Evolutionary conservation across 2,888 invertebrate species (phyloP).

Genomic region (Tachystola acroxantha): DNA sequence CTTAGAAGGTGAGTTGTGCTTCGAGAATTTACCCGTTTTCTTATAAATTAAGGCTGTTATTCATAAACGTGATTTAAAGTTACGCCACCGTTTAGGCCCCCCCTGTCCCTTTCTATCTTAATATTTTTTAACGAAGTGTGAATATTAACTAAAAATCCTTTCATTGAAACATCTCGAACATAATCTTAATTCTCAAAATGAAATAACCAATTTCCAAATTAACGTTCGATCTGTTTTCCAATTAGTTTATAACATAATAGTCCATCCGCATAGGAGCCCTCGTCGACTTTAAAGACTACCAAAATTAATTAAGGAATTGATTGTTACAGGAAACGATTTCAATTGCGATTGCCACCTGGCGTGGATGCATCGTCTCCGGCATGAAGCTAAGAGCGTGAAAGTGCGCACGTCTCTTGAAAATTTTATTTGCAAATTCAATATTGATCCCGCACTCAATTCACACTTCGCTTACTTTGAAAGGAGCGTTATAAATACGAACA

Average conservation of each 20-base stretch:
- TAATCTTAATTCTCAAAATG: too few species aligned
- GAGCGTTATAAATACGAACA: slow-evolving; percentile 53
- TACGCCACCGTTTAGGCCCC: too few species aligned
- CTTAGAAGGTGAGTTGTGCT: slow-evolving; percentile 82
- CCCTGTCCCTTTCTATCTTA: too few species aligned
- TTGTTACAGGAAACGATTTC: slow-evolving; percentile 88
- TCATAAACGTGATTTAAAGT: too few species aligned
- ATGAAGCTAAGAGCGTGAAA: slow-evolving; percentile 85
- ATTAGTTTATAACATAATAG: slow-evolving; percentile 27
- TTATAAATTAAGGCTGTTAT: too few species aligned
- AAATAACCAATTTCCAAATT: background rate
- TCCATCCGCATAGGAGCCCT: slow-evolving; percentile 29
- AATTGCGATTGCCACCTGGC: slow-evolving; percentile 90
- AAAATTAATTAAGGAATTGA: slow-evolving; percentile 38
- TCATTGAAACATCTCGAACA: too few species aligned
- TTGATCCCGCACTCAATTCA: slow-evolving; percentile 52
- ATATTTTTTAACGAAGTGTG: too few species aligned
- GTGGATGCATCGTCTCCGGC: slow-evolving; percentile 88
- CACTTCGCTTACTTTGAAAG: slow-evolving; percentile 65
- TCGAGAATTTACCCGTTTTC: slow-evolving; percentile 2
- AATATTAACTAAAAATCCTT: too few species aligned
- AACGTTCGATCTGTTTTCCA: slow-evolving; percentile 5
- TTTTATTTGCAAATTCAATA: slow-evolving; percentile 83
- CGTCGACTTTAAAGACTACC: slow-evolving; percentile 24
- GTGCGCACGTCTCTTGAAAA: slow-evolving; percentile 85